phyloP scores from a whole-genome alignment of 2,888 invertebrate genomes.

The Rhamnusium bicolor region DNA sequence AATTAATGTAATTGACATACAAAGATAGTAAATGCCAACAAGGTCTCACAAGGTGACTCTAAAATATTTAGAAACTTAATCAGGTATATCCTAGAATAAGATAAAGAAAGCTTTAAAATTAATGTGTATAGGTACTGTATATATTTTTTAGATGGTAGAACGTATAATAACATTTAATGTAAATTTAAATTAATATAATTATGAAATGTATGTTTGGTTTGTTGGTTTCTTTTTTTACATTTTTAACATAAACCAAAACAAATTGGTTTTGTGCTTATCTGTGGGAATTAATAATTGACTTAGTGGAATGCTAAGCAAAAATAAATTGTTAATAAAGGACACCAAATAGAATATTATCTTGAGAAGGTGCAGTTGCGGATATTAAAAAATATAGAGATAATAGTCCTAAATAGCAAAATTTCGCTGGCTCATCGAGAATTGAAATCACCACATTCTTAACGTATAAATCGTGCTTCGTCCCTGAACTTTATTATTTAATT shows the following conservation, averaged over 20 bases:
- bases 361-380: background rate
- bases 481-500: slow-evolving; percentile 24
- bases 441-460: background rate
- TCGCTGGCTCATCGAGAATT: slow-evolving; percentile 19
- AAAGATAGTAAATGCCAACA: background rate
- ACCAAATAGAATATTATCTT: no score
- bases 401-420: background rate
- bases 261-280: background rate
- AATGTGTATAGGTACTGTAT: no score
- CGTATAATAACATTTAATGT: no score
- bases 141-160: no score
- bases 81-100: background rate
- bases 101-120: no score
- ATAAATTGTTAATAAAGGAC: background rate
- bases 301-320: background rate
- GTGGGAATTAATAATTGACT: background rate
- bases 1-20: background rate
- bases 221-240: background rate
- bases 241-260: background rate
- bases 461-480: slow-evolving; percentile 1
- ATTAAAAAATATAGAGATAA: background rate
- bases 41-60: background rate
- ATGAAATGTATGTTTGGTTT: background rate
- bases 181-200: background rate
- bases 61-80: background rate